A percentile compares a stretch with the other conserved stretches of the same genome.
Conservation (phyloP, 92 coral and sea anemone species). For the Porites lobata region DNA sequence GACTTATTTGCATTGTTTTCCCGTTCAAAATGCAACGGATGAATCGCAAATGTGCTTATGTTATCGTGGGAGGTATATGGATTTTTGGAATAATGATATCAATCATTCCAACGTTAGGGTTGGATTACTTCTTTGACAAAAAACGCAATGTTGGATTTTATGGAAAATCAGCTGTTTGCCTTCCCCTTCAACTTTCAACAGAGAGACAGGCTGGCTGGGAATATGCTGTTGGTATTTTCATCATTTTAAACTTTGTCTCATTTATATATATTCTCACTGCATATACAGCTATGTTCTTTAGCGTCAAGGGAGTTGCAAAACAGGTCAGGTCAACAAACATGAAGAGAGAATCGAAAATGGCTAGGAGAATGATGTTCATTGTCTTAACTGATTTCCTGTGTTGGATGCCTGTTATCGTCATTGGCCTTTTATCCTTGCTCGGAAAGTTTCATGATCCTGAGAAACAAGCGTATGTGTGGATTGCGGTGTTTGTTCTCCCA, state of each 20-base stretch:
- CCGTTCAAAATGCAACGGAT: conserved; percentile 69
- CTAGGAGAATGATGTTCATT: conserved; percentile 82
- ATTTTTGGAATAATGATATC: conserved; percentile 63
- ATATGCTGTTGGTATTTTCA: conserved; percentile 80
- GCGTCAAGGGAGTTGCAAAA: conserved; percentile 62
- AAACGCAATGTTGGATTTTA: conserved; percentile 69
- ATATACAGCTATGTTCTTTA: conserved; percentile 77
- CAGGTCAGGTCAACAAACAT: conserved; percentile 82
- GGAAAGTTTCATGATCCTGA: conserved; percentile 85
- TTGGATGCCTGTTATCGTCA: conserved; percentile 96
- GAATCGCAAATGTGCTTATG: conserved; percentile 17
- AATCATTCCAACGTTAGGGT: conserved; percentile 57
- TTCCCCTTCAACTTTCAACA: conserved; percentile 85
- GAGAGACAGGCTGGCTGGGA: conserved; percentile 87
- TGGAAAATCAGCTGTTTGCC: conserved; percentile 92
- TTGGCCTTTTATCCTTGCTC: conserved; percentile 78
- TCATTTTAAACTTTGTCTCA: conserved; percentile 77
- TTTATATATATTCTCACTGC: conserved; percentile 82
- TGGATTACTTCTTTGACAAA: conserved; percentile 74
- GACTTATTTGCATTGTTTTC: conserved; percentile 83
- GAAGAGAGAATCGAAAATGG: conserved; percentile 82
- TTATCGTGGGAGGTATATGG: conserved; percentile 59
- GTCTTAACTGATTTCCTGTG: conserved; percentile 87
- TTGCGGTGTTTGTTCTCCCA: conserved; percentile 94
- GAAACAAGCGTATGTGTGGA: conserved; percentile 88